Conservation (phyloP, 2,888 invertebrate species). For the Molorchus minor region DNA sequence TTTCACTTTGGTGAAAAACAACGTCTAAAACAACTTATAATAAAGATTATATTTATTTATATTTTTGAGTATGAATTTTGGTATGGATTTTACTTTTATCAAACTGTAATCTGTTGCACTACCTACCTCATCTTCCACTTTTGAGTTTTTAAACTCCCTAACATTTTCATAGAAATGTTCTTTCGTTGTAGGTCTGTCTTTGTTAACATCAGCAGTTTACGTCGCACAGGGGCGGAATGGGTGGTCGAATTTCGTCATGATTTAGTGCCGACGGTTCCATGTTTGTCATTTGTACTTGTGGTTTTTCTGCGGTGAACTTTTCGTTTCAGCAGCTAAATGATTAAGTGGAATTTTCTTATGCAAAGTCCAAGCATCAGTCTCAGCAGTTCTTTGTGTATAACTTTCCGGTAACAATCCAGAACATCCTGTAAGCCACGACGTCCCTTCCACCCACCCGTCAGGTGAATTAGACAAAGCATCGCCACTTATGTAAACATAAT, state of each 20-base stretch:
- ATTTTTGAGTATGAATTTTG: no score
- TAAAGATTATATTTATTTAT: no score
- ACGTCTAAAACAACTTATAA: no score
- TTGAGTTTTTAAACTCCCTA: constrained; percentile 40
- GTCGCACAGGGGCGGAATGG: background rate
- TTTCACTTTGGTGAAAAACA: no score
- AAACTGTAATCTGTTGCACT: no score
- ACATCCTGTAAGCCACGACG: constrained; percentile 83
- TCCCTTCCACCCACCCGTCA: constrained; percentile 90
- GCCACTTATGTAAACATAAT: constrained; percentile 83
- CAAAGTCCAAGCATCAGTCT: constrained; percentile 91
- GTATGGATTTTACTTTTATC: no score
- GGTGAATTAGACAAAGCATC: constrained; percentile 77
- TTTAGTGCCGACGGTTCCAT: constrained; percentile 41
- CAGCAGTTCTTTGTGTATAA: constrained; percentile 84
- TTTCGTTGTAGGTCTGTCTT: constrained; percentile 17
- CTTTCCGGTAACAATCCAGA: constrained; percentile 81
- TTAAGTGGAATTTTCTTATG: constrained; percentile 74
- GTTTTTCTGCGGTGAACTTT: constrained; percentile 18
- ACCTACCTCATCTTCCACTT: constrained; percentile 32
- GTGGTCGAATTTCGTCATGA: constrained; percentile 35
- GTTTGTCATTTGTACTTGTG: constrained; percentile 5
- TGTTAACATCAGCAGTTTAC: constrained; percentile 11
- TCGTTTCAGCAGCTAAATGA: constrained; percentile 36
- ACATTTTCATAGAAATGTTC: constrained; percentile 53